Percentiles rank a stretch among this genome's conserved stretches.
phyloP scores from a whole-genome alignment of 92 coral and sea anemone genomes.

The Desmophyllum pertusum region DNA sequence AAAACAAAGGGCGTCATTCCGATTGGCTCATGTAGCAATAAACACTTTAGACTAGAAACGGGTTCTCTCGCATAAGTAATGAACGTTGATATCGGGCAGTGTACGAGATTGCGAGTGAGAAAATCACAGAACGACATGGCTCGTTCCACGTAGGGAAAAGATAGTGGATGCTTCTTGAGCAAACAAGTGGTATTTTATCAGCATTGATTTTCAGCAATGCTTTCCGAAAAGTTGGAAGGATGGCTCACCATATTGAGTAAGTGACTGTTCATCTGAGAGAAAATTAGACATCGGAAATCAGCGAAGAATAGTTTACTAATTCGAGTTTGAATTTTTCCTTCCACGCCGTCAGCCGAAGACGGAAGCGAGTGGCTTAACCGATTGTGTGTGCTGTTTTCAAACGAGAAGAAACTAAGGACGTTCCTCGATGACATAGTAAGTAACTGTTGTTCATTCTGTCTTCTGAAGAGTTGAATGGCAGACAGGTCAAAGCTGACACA shows the following conservation, averaged over 20 bases:
- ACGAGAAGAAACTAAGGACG: constrained; percentile 52
- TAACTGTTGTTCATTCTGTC: not conserved
- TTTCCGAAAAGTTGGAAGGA: constrained; percentile 63
- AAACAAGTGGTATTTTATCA: constrained; percentile 15
- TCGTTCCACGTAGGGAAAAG: constrained; percentile 3
- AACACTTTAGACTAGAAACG: constrained; percentile 28
- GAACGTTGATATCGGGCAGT: constrained; percentile 40
- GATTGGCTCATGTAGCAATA: constrained; percentile 37
- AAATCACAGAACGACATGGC: constrained; percentile 24
- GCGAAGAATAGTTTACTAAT: not conserved
- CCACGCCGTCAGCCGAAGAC: constrained; percentile 37
- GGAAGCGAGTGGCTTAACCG: constrained; percentile 58
- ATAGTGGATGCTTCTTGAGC: constrained; percentile 16
- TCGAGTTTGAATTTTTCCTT: constrained; percentile 9
- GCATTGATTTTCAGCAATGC: constrained; percentile 41
- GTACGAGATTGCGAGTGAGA: constrained; percentile 35
- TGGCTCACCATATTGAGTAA: constrained; percentile 68
- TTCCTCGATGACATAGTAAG: constrained; percentile 68
- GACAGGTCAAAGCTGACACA: not conserved
- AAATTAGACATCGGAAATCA: constrained; percentile 20
- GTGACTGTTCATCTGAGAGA: constrained; percentile 10
- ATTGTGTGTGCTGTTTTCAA: constrained; percentile 67
- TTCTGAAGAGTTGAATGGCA: constrained; percentile 1
- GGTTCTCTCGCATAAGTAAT: constrained; percentile 36
- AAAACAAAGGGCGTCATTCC: constrained; percentile 25